Conservation (phyloP, 2,113 vertebrate species). For the Struthidea cinerea region DNA sequence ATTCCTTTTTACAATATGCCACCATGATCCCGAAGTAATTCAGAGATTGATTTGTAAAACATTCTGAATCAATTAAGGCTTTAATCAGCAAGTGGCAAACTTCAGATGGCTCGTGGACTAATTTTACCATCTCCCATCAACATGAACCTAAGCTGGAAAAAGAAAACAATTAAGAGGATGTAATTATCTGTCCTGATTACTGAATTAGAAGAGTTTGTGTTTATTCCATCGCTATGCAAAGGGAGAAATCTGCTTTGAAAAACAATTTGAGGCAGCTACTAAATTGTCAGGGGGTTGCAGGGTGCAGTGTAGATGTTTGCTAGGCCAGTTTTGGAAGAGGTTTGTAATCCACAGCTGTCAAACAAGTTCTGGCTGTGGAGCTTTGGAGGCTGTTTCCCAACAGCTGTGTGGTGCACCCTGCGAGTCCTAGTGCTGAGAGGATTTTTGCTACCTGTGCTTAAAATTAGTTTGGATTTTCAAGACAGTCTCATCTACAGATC, state of each 20-base stretch:
- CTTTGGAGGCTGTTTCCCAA: background rate
- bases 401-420: background rate
- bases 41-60: constrained; percentile 74
- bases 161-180: constrained; percentile 70
- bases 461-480: background rate
- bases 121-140: constrained; percentile 71
- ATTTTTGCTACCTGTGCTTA: background rate
- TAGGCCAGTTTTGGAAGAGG: background rate
- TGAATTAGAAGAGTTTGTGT: constrained; percentile 65
- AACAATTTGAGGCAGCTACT: background rate
- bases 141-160: constrained; percentile 63
- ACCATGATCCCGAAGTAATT: constrained; percentile 63
- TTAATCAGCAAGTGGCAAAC: constrained; percentile 75
- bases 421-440: background rate
- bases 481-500: background rate
- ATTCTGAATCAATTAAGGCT: constrained; percentile 74
- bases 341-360: background rate
- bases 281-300: background rate
- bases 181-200: constrained; percentile 76
- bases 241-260: constrained; percentile 33
- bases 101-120: constrained; percentile 70
- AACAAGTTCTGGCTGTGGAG: background rate
- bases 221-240: constrained; percentile 33
- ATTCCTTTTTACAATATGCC: constrained; percentile 24
- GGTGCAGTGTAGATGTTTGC: background rate